A percentile compares a stretch with the other conserved stretches of the same genome.
These are phyloP conservation scores for Platyscelio sp. DNA, from an alignment of 2,888 invertebrate genomes.

Conservation along the genomic window DNA sequence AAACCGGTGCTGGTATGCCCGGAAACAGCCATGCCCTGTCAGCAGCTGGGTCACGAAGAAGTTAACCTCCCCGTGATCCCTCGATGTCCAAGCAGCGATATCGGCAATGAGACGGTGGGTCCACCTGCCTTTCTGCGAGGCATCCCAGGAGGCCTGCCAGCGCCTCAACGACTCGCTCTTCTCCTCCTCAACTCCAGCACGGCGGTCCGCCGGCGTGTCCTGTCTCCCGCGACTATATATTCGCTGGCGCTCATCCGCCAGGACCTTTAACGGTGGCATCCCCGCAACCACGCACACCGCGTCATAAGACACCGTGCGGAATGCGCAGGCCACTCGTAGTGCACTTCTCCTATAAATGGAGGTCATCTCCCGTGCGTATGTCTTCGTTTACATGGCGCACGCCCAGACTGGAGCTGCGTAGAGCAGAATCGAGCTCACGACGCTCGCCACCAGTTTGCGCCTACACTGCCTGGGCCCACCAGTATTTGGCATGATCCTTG, in stretches of 20 bases:
- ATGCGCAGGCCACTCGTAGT: not conserved
- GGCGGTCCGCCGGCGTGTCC: too few relatives aligned
- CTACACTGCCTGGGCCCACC: conserved; percentile 32
- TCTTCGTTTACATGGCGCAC: too few relatives aligned
- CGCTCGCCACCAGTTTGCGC: conserved; percentile 28
- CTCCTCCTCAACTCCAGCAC: too few relatives aligned
- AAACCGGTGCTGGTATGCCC: too few relatives aligned
- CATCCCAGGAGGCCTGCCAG: not conserved
- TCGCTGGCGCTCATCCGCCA: not conserved
- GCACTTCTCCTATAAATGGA: not conserved
- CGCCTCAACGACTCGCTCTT: not conserved
- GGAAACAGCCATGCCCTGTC: not conserved
- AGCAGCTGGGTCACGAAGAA: not conserved
- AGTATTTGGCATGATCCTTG: conserved; percentile 27
- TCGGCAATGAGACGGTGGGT: conserved; percentile 3
- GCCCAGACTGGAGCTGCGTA: too few relatives aligned
- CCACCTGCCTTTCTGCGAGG: conserved; percentile 23
- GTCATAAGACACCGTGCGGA: not conserved
- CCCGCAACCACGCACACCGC: not conserved
- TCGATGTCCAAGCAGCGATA: not conserved
- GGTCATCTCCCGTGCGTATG: too few relatives aligned
- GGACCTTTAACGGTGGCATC: not conserved
- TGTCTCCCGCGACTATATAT: not conserved
- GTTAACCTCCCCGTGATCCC: not conserved
- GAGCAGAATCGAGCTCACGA: not conserved